Conservation (phyloP, 2,113 vertebrate genomes). For the Thryonomys swinderianus region DNA sequence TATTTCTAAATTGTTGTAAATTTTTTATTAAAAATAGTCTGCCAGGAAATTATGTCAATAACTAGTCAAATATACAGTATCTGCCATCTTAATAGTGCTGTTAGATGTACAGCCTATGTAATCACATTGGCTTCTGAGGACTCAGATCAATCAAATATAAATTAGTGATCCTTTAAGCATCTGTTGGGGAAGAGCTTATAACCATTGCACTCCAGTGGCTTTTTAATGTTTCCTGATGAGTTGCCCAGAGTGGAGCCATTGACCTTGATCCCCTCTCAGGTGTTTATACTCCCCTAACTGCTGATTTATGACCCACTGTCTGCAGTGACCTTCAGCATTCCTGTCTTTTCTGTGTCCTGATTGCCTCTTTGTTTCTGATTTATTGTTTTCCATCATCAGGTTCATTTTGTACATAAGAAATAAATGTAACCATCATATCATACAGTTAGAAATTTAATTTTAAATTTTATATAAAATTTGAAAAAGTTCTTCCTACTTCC, state of each 20-base stretch:
- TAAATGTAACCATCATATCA: conserved; percentile 14
- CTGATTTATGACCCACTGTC: conserved; percentile 61
- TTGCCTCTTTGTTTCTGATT: conserved; percentile 54
- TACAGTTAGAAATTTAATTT: not conserved
- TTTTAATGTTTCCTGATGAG: conserved; percentile 64
- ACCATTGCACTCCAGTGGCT: not conserved
- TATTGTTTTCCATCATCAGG: conserved; percentile 10
- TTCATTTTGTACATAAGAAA: conserved; percentile 54
- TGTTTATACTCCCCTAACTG: conserved; percentile 35
- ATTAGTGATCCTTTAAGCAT: conserved; percentile 35
- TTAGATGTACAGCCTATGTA: not conserved
- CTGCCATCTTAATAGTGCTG: not conserved
- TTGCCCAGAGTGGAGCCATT: conserved; percentile 52
- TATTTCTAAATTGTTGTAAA: conserved; percentile 16
- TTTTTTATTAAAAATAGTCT: conserved; percentile 13
- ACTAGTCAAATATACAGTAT: not conserved
- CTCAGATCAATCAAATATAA: conserved; percentile 31
- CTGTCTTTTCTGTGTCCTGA: conserved; percentile 13
- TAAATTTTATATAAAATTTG: not conserved
- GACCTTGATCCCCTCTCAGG: conserved; percentile 47
- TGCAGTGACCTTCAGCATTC: conserved; percentile 51
- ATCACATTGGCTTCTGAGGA: not conserved
- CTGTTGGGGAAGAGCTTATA: conserved; percentile 47
- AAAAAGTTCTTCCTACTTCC: not conserved
- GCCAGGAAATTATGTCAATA: not conserved